Evolutionary conservation across 1,140 invertebrate genomes (phyloP).

Genomic region (Megathymus violae): DNA sequence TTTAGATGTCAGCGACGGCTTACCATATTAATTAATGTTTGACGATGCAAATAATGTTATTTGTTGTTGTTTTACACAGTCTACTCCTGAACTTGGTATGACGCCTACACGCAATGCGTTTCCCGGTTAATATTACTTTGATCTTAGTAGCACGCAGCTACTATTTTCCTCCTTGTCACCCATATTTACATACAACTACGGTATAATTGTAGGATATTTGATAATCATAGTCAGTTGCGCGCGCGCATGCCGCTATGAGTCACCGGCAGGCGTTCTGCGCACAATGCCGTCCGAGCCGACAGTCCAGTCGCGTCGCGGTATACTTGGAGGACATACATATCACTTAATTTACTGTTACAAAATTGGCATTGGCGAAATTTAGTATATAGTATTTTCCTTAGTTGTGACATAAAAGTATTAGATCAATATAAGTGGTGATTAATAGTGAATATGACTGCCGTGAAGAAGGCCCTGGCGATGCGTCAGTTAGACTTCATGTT

Average conservation of each 20-base stretch:
- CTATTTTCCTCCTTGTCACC: slow-evolving; percentile 76
- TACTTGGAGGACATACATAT: slow-evolving; percentile 77
- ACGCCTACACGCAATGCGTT: slow-evolving; percentile 52
- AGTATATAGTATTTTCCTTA: slow-evolving; percentile 31
- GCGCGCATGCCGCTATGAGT: slow-evolving; percentile 73
- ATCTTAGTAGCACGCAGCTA: slow-evolving; percentile 51
- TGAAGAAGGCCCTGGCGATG: slow-evolving; percentile 86
- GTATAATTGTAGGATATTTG: slow-evolving; percentile 71
- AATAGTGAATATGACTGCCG: slow-evolving; percentile 73
- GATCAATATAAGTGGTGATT: slow-evolving; percentile 36
- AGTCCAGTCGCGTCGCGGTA: slow-evolving; percentile 77
- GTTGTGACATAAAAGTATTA: slow-evolving; percentile 55
- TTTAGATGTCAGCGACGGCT: slow-evolving; percentile 39
- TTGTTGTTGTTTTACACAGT: slow-evolving; percentile 25
- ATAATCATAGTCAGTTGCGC: slow-evolving; percentile 69
- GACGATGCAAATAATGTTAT: not conserved
- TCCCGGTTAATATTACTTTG: slow-evolving; percentile 67
- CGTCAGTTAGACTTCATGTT: slow-evolving; percentile 89
- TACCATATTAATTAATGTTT: slow-evolving; percentile 37
- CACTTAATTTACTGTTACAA: slow-evolving; percentile 54
- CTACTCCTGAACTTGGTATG: slow-evolving; percentile 59
- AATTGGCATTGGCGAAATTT: slow-evolving; percentile 41
- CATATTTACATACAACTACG: slow-evolving; percentile 68
- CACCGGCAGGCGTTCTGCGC: slow-evolving; percentile 70
- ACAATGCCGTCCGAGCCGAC: slow-evolving; percentile 73